phyloP scores from a whole-genome alignment of 92 coral and sea anemone species.

The Heliopora coerulea region DNA sequence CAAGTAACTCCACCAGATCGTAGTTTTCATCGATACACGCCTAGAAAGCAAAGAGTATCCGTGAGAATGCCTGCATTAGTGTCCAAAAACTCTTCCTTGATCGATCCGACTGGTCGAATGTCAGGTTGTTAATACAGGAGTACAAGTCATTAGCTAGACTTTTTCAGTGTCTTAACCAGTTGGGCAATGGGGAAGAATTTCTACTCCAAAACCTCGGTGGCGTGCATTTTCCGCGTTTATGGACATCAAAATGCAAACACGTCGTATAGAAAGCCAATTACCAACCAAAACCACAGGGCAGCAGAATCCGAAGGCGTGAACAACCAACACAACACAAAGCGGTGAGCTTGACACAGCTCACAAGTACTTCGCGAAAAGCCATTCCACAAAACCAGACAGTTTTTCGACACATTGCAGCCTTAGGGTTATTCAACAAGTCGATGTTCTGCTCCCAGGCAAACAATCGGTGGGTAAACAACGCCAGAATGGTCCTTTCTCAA shows the following conservation, averaged over 20 bases:
- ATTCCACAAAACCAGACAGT: not conserved
- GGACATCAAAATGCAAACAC: not conserved
- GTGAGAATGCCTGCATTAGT: not conserved
- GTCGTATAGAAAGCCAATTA: not conserved
- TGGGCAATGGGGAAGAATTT: not conserved
- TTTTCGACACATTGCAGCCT: not conserved
- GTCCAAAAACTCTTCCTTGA: too few relatives aligned
- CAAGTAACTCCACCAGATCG: constrained; percentile 83
- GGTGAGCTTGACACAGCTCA: not conserved
- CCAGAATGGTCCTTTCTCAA: constrained; percentile 13
- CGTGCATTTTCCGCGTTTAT: not conserved
- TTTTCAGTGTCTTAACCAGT: not conserved
- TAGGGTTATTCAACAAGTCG: constrained; percentile 12
- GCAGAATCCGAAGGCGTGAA: constrained; percentile 13
- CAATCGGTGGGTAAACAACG: not conserved
- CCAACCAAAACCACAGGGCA: not conserved
- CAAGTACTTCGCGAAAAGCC: not conserved
- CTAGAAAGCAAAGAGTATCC: constrained; percentile 56
- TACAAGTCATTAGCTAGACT: too few relatives aligned
- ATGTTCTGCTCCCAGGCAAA: not conserved
- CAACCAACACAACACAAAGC: not conserved
- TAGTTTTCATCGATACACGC: constrained; percentile 95
- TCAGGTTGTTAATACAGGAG: too few relatives aligned
- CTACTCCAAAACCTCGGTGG: not conserved
- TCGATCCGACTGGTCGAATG: too few relatives aligned